Percentiles rank a stretch among this genome's conserved stretches.
phyloP scores from a whole-genome alignment of 2,888 invertebrate genomes.

The Troglohyphantes excavatus region DNA sequence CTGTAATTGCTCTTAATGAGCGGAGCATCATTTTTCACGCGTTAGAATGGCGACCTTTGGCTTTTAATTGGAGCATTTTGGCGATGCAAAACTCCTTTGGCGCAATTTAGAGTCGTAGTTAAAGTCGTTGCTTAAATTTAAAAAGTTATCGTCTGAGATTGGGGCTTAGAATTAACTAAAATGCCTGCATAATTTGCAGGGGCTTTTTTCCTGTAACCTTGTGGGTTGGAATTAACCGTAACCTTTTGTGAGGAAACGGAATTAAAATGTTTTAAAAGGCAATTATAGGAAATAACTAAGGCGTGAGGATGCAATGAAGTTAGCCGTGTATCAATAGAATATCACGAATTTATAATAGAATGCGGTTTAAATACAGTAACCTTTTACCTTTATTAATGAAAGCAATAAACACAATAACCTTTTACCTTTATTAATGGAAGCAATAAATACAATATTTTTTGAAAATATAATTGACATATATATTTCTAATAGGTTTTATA shows the following conservation, averaged over 20 bases:
- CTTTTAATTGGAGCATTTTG: constrained; percentile 64
- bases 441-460: too few species aligned
- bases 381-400: too few species aligned
- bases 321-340: neutral
- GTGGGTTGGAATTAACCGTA: neutral
- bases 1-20: constrained; percentile 74
- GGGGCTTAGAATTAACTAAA: neutral
- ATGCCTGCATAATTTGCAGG: constrained; percentile 50
- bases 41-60: constrained; percentile 60
- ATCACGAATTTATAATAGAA: constrained; percentile 4
- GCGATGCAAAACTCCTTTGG: constrained; percentile 19
- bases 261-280: neutral
- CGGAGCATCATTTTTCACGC: constrained; percentile 73
- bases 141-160: neutral
- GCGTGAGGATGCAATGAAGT: neutral
- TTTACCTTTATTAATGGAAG: too few species aligned
- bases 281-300: neutral
- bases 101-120: neutral
- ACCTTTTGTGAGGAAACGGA: constrained; percentile 6
- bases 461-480: too few species aligned
- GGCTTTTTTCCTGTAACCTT: constrained; percentile 29
- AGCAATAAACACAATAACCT: too few species aligned
- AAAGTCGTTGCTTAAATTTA: neutral
- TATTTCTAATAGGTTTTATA: too few species aligned
- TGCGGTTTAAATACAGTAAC: neutral